Percentiles rank a stretch among this genome's conserved stretches.
Evolutionary conservation across 2,113 vertebrate species (phyloP).

Genomic region (Romanogobio albipinnatus): DNA sequence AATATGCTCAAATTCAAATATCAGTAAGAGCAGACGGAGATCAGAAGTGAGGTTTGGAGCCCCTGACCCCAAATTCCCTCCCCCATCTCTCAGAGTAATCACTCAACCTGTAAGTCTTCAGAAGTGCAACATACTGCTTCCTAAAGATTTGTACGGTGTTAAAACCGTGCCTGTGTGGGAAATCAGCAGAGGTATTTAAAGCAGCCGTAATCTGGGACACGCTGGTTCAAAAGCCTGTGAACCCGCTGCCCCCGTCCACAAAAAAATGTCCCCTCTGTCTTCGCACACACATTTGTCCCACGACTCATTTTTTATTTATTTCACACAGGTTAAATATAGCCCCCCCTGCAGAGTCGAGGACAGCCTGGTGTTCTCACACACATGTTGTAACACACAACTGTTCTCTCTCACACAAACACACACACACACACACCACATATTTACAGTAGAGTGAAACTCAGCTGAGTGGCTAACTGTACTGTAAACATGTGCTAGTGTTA

Average conservation of each 20-base stretch:
- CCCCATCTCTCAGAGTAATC: background rate
- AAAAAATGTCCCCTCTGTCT: constrained; percentile 36
- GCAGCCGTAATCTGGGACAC: constrained; percentile 30
- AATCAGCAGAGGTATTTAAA: constrained; percentile 31
- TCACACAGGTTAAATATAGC: constrained; percentile 74
- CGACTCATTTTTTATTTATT: constrained; percentile 75
- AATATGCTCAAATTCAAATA: constrained; percentile 33
- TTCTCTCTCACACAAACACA: constrained; percentile 19
- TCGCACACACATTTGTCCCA: constrained; percentile 19
- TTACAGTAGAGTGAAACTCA: constrained; percentile 23
- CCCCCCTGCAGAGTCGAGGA: constrained; percentile 59
- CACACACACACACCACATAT: constrained; percentile 36
- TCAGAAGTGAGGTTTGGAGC: background rate
- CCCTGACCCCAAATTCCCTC: background rate
- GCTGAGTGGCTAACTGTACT: constrained; percentile 31
- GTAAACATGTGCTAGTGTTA: constrained; percentile 61
- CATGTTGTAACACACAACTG: constrained; percentile 14
- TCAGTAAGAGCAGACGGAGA: constrained; percentile 19
- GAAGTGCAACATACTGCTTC: background rate
- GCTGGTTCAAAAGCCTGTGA: constrained; percentile 36
- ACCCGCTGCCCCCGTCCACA: constrained; percentile 42
- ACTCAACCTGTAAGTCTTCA: background rate
- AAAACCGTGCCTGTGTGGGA: background rate
- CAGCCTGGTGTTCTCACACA: constrained; percentile 12
- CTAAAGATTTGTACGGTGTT: background rate